Conservation (phyloP, 2,113 vertebrate genomes). For the Urocitellus parryii region DNA sequence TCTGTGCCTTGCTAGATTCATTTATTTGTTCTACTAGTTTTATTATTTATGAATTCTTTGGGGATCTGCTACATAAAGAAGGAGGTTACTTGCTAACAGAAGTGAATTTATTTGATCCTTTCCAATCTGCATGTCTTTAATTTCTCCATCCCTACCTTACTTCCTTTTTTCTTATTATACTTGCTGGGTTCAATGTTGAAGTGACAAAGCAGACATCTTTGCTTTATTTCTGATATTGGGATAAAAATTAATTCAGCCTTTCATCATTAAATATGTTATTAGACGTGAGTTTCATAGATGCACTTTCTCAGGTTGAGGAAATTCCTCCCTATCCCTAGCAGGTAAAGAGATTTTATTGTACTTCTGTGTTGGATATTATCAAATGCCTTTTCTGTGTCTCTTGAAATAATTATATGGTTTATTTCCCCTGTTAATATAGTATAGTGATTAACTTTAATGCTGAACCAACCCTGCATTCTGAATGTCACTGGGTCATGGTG, state of each 20-base stretch:
- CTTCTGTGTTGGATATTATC: constrained; percentile 11
- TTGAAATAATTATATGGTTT: neutral
- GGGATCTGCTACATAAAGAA: constrained; percentile 21
- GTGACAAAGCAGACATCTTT: neutral
- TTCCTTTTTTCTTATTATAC: neutral
- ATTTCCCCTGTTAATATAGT: neutral
- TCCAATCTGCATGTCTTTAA: neutral
- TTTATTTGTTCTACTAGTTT: constrained; percentile 33
- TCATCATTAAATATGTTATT: neutral
- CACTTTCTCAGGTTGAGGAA: neutral
- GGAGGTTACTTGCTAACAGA: neutral
- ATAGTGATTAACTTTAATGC: neutral
- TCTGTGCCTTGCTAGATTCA: neutral
- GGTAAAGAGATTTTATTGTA: neutral
- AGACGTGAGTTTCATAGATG: neutral
- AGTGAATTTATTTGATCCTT: neutral
- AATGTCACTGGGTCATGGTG: neutral
- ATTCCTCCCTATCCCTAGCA: neutral
- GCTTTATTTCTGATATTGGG: neutral
- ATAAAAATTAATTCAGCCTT: constrained; percentile 23
- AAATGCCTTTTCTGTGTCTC: constrained; percentile 8
- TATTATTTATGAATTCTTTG: neutral
- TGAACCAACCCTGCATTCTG: neutral
- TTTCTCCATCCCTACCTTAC: neutral
- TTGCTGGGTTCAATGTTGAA: neutral